Evolutionary conservation across 2,888 invertebrate species (phyloP).

Genomic region (Autographa gamma): DNA sequence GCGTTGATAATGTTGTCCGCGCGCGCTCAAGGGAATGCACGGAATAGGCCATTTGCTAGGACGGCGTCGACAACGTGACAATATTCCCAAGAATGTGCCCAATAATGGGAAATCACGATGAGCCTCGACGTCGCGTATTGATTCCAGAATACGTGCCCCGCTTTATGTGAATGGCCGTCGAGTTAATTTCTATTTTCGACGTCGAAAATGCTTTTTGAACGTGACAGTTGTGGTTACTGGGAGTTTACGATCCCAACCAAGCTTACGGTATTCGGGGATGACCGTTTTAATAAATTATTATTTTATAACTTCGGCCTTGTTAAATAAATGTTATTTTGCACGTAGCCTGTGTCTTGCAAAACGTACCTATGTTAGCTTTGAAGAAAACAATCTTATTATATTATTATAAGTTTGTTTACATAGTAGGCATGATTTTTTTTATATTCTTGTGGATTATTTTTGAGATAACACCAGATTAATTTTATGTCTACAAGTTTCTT

Average conservation of each 20-base stretch:
- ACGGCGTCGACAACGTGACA: slow-evolving; percentile 65
- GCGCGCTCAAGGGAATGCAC: slow-evolving; percentile 60
- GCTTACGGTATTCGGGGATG: slow-evolving; percentile 35
- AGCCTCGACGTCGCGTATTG: slow-evolving; percentile 62
- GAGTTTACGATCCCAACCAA: slow-evolving; percentile 49
- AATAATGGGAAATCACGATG: slow-evolving; percentile 59
- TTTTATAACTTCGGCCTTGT: slow-evolving; percentile 27
- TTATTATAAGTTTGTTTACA: slow-evolving; percentile 14
- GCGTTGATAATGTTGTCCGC: slow-evolving; percentile 68
- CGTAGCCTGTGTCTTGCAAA: neutral
- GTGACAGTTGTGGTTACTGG: slow-evolving; percentile 64
- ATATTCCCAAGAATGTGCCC: slow-evolving; percentile 69
- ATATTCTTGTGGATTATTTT: neutral
- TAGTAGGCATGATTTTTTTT: slow-evolving; percentile 21
- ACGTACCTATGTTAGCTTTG: slow-evolving; percentile 14
- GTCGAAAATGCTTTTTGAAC: slow-evolving; percentile 61
- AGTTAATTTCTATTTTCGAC: slow-evolving; percentile 70
- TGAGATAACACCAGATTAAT: neutral
- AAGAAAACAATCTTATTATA: too few relatives aligned
- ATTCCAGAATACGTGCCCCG: slow-evolving; percentile 66
- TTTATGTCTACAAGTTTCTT: neutral
- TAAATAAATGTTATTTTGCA: slow-evolving; percentile 34
- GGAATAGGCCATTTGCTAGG: slow-evolving; percentile 66
- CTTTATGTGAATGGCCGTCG: slow-evolving; percentile 62
- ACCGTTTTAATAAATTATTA: slow-evolving; percentile 47